Conservation (phyloP, 2,113 vertebrate species). For the Semnornis frantzii region DNA sequence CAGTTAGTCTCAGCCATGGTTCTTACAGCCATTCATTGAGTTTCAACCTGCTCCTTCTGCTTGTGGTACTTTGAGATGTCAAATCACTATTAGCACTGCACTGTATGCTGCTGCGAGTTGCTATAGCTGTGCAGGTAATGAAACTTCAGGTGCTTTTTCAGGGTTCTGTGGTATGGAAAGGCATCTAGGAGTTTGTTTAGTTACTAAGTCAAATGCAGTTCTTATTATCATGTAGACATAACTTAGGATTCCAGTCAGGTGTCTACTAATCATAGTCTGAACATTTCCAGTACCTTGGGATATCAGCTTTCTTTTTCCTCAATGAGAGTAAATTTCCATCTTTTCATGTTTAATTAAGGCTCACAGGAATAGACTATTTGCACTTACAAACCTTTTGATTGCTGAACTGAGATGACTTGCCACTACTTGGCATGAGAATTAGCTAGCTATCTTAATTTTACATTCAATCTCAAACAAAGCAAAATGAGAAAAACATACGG, state of each 20-base stretch:
- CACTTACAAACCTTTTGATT: constrained; percentile 40
- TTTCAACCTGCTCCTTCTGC: neutral
- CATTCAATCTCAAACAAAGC: constrained; percentile 23
- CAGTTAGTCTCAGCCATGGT: accelerated
- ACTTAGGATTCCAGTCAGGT: constrained; percentile 38
- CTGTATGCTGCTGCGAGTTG: neutral
- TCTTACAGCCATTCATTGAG: accelerated
- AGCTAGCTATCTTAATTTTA: constrained; percentile 22
- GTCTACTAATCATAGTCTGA: constrained; percentile 39
- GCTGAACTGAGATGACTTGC: constrained; percentile 10
- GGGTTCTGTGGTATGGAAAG: neutral
- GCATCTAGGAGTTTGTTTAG: neutral
- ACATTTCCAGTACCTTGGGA: neutral
- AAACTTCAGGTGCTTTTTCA: neutral
- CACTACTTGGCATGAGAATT: neutral
- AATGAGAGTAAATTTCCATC: constrained; percentile 43
- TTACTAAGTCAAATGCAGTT: neutral
- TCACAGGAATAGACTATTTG: constrained; percentile 49
- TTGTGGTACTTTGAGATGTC: neutral
- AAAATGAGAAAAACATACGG: constrained; percentile 2
- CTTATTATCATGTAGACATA: neutral
- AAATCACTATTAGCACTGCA: neutral
- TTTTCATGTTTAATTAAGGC: constrained; percentile 51
- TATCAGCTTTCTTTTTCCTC: constrained; percentile 41
- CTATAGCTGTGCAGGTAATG: neutral